phyloP scores from a whole-genome alignment of 2,888 invertebrate species.

The Melanostoma scalare region DNA sequence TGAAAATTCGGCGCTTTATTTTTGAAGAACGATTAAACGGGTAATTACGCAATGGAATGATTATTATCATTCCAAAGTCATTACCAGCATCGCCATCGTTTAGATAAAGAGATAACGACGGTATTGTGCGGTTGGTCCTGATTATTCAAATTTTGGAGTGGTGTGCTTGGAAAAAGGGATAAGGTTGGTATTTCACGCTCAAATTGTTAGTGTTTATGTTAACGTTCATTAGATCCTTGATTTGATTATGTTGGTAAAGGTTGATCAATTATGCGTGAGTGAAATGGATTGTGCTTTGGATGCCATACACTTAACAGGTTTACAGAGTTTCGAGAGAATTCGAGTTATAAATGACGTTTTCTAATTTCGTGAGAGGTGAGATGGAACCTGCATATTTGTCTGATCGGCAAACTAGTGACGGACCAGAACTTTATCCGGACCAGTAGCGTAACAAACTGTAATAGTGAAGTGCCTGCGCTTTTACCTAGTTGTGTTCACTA shows the following conservation, averaged over 20 bases:
- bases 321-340: too few relatives aligned
- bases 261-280: too few relatives aligned
- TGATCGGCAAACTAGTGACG: too few relatives aligned
- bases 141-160: slow-evolving; percentile 7
- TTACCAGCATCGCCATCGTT: slow-evolving; percentile 13
- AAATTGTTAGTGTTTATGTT: slow-evolving; percentile 13
- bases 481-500: too few relatives aligned
- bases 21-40: slow-evolving; percentile 32
- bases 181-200: slow-evolving; percentile 9
- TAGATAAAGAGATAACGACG: slow-evolving; percentile 11
- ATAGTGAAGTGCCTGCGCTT: too few relatives aligned
- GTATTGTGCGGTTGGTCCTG: slow-evolving; percentile 3
- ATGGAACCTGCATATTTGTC: too few relatives aligned
- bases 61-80: slow-evolving; percentile 19
- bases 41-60: slow-evolving; percentile 19
- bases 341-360: too few relatives aligned
- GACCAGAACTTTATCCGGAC: too few relatives aligned
- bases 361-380: too few relatives aligned
- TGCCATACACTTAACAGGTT: too few relatives aligned
- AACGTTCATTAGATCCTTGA: neutral
- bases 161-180: slow-evolving; percentile 1
- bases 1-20: neutral
- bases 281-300: too few relatives aligned
- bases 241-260: neutral
- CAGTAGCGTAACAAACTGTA: too few relatives aligned